These are phyloP conservation scores for Rhagium mordax DNA, from an alignment of 2,888 invertebrate species.

Conservation along the genomic window DNA sequence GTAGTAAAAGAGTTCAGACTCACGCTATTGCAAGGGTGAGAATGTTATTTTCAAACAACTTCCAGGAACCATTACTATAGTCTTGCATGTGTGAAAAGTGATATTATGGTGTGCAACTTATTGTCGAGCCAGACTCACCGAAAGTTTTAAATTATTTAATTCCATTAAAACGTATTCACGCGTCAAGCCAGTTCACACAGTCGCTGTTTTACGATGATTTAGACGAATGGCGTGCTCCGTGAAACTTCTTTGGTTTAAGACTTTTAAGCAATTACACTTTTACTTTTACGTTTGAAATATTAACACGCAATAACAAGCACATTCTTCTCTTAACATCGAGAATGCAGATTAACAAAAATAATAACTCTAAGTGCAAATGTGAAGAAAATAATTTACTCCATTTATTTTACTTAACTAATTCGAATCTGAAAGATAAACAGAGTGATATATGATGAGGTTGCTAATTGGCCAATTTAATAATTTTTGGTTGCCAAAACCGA, in stretches of 20 bases:
- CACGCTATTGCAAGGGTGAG: constrained; percentile 21
- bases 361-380: no score
- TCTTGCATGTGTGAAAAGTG: constrained; percentile 46
- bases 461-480: no score
- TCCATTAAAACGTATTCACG: constrained; percentile 3
- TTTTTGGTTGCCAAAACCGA: no score
- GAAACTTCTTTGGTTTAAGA: constrained; percentile 2
- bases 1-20: constrained; percentile 11
- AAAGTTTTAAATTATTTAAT: constrained; percentile 17
- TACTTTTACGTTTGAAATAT: neutral
- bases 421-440: no score
- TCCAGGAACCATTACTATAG: constrained; percentile 45
- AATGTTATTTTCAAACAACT: constrained; percentile 31
- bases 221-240: constrained; percentile 17
- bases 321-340: no score
- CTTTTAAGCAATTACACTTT: constrained; percentile 26
- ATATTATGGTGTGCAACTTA: constrained; percentile 45
- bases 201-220: neutral
- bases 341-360: no score
- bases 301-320: constrained; percentile 1
- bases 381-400: no score
- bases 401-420: no score
- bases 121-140: constrained; percentile 20
- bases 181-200: neutral
- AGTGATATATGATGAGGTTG: no score